Conservation (phyloP, 2,888 invertebrate species). For the Phortica magna region DNA sequence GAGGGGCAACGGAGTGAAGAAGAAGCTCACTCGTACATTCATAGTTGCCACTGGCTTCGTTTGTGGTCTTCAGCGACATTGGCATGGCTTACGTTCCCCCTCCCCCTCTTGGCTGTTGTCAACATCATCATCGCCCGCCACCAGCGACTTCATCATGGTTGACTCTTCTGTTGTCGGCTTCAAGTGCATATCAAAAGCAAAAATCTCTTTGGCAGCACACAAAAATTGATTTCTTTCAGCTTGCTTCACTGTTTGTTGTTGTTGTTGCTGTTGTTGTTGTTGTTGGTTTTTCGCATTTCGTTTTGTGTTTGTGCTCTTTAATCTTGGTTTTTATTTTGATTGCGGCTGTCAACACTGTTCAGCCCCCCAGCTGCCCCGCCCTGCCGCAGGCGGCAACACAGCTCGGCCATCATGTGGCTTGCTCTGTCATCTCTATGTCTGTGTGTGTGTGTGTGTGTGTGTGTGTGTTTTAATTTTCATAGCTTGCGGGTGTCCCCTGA, state of each 20-base stretch:
- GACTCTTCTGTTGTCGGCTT: constrained; percentile 31
- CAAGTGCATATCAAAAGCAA: constrained; percentile 30
- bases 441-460: constrained; percentile 45
- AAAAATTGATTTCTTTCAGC: constrained; percentile 39
- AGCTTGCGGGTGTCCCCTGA: constrained; percentile 54
- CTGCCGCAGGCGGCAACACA: neutral
- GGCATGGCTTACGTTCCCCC: neutral
- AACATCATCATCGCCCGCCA: neutral
- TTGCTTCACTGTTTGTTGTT: neutral
- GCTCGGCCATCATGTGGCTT: neutral
- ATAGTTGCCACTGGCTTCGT: constrained; percentile 7
- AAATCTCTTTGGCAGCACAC: constrained; percentile 26
- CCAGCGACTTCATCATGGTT: neutral
- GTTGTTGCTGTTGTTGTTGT: neutral
- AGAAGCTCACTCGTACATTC: constrained; percentile 1
- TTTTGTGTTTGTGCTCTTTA: constrained; percentile 39
- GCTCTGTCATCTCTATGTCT: constrained; percentile 24
- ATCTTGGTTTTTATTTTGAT: constrained; percentile 54
- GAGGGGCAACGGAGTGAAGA: neutral
- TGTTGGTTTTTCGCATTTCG: constrained; percentile 15
- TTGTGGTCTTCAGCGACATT: constrained; percentile 1
- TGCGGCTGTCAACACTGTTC: constrained; percentile 62
- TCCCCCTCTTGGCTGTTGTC: neutral
- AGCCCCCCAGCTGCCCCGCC: constrained; percentile 7
- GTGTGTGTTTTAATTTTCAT: constrained; percentile 61